Percentiles rank a stretch among this genome's conserved stretches.
Conservation (phyloP, 2,888 invertebrate genomes). For the Pardosa pseudoannulata region DNA sequence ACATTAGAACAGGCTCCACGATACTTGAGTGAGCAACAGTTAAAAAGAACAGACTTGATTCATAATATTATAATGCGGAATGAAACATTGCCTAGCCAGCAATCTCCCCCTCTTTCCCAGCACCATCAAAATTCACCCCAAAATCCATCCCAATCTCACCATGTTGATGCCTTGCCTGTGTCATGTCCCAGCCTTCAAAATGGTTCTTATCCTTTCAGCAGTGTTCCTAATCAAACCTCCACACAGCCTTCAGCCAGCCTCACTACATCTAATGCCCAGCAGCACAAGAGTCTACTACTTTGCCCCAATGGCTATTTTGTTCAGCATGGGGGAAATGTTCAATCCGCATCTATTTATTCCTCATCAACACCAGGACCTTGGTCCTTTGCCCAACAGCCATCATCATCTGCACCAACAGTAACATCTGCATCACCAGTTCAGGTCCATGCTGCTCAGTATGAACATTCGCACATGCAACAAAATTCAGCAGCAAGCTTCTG, state of each 20-base stretch:
- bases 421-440: slow-evolving; percentile 46
- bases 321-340: slow-evolving; percentile 63
- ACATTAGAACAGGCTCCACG: slow-evolving; percentile 94
- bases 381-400: slow-evolving; percentile 58
- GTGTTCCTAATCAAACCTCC: slow-evolving; percentile 43
- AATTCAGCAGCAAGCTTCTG: slow-evolving; percentile 32
- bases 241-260: slow-evolving; percentile 29
- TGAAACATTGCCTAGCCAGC: slow-evolving; percentile 78
- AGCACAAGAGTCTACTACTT: slow-evolving; percentile 57
- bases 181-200: slow-evolving; percentile 44
- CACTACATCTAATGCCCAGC: slow-evolving; percentile 37
- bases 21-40: slow-evolving; percentile 91
- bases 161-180: slow-evolving; percentile 33
- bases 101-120: slow-evolving; percentile 77
- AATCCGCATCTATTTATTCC: slow-evolving; percentile 54
- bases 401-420: slow-evolving; percentile 34
- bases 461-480: slow-evolving; percentile 38
- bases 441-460: slow-evolving; percentile 48
- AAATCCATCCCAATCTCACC: slow-evolving; percentile 57
- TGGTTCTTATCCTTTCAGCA: slow-evolving; percentile 47
- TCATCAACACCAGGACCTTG: slow-evolving; percentile 49
- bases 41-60: slow-evolving; percentile 93
- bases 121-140: slow-evolving; percentile 74
- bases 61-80: slow-evolving; percentile 91
- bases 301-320: slow-evolving; percentile 74